Evolutionary conservation across 2,113 vertebrate species (phyloP).

Genomic region (Hyperoodon ampullatus): DNA sequence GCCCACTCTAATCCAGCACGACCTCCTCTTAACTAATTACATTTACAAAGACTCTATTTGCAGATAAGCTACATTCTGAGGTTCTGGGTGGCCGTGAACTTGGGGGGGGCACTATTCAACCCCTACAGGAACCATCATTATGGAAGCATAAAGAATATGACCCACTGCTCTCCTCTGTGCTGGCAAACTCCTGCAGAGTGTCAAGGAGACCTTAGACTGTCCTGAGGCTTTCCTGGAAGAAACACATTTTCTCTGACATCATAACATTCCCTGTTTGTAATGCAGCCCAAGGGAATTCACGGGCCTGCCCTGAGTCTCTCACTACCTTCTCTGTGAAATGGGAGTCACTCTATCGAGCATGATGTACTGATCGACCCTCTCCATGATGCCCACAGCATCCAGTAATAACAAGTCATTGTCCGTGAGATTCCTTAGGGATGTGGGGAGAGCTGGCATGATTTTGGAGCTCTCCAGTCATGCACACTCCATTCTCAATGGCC

Average conservation of each 20-base stretch:
- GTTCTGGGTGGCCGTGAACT: background rate
- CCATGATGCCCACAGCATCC: background rate
- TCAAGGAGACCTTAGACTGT: background rate
- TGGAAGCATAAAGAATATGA: background rate
- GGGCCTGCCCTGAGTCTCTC: background rate
- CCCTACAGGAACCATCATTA: too few species aligned
- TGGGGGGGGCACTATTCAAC: background rate
- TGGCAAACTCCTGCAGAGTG: background rate
- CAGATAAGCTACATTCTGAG: background rate
- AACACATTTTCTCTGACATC: background rate
- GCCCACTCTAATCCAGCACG: background rate
- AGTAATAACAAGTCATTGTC: background rate
- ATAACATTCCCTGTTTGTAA: background rate
- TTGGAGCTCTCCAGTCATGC: background rate
- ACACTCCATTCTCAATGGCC: background rate
- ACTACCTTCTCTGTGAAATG: conserved; percentile 12
- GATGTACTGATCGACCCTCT: background rate
- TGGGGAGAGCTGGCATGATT: background rate
- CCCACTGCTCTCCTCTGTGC: background rate
- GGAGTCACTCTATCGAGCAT: background rate
- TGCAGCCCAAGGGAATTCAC: background rate
- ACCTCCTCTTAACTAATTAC: background rate
- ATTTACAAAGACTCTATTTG: background rate
- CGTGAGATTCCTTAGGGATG: background rate
- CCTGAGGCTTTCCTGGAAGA: background rate